Evolutionary conservation across 1,140 invertebrate species (phyloP), one percentile per base, ranked within the genome.

Genomic region (Drosophila aff.): DNA sequence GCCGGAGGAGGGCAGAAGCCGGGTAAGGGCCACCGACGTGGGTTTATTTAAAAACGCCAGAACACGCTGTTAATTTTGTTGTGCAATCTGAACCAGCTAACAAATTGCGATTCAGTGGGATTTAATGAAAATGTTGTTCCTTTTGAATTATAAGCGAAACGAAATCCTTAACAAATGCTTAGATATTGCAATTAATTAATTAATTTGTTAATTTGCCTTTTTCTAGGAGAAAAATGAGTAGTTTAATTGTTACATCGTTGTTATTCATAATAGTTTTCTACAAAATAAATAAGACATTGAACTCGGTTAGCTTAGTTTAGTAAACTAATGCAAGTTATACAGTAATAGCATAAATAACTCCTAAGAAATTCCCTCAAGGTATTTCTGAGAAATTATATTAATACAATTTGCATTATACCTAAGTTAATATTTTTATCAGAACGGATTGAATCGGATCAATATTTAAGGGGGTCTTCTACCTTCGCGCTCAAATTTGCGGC

Each of bases 51-150:
- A 67, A 66, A 76, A 57, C 47, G 49, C 75, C 75, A 52, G 55
- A 77, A 57, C 73, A 60, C 43, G 74, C 55, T 68, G 41, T 43
- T 58, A 67, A 76, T 58, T 65, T 75, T 58, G 61, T 76, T 76
- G 61, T 66, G 61, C 52, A 66, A 76, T 76, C 65, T 76, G 52
- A 46, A 44, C 1, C 60, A 62, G 71, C 41, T 75, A 76, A 76
- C 73, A 33, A 75, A 76, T 53, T 58, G 60, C 28, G 40, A 46
- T 18, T 57, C 18, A 26, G 40, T 76, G 67, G 16, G 31, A 72
- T 72, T 63, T 33, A 43, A 65, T 74, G 58, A 26, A 38, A 43
- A 58, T 46, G 76, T 9, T 76, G 46, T 7, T 7, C 11, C 38
- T 4, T 21, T 21, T 2, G 2, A 13, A 15, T 3, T 21, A 2